Evolutionary conservation across 2,888 invertebrate species (phyloP).

Genomic region (Bugula neritina): DNA sequence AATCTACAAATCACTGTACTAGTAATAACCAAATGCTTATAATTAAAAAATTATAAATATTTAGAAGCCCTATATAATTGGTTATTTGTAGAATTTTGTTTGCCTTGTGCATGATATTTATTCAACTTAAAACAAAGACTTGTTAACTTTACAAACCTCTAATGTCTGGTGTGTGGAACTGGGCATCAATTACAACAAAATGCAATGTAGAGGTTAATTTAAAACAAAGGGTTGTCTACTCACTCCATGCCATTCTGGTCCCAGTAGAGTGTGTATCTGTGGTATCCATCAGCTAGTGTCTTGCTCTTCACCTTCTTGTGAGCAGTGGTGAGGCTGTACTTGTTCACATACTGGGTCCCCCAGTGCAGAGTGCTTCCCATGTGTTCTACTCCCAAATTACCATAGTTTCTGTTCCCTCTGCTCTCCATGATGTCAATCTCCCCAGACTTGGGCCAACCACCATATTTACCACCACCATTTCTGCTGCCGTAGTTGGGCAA

Average conservation of each 20-base stretch:
- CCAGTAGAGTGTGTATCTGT: slow-evolving; percentile 66
- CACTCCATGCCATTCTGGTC: slow-evolving; percentile 46
- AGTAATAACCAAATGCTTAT: no score
- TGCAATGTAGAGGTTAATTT: not conserved
- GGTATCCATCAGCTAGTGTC: slow-evolving; percentile 57
- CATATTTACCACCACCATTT: slow-evolving; percentile 57
- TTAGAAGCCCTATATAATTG: no score
- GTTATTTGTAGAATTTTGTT: no score
- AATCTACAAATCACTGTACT: no score
- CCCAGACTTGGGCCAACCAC: slow-evolving; percentile 67
- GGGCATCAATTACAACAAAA: not conserved
- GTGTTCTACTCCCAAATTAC: slow-evolving; percentile 36
- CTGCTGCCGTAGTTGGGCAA: slow-evolving; percentile 59
- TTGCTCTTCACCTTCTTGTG: not conserved
- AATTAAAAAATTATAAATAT: no score
- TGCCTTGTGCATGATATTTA: no score
- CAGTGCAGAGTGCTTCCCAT: slow-evolving; percentile 62
- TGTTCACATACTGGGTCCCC: slow-evolving; percentile 58
- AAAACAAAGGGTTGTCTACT: slow-evolving; percentile 26
- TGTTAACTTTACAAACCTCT: no score
- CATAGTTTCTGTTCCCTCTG: slow-evolving; percentile 39
- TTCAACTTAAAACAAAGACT: no score
- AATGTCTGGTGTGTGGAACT: no score
- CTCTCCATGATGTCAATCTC: slow-evolving; percentile 67
- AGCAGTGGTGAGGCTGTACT: slow-evolving; percentile 26